These are phyloP conservation scores for Galerucella pusilla DNA, from an alignment of 2,888 invertebrate genomes.

Conservation along the genomic window DNA sequence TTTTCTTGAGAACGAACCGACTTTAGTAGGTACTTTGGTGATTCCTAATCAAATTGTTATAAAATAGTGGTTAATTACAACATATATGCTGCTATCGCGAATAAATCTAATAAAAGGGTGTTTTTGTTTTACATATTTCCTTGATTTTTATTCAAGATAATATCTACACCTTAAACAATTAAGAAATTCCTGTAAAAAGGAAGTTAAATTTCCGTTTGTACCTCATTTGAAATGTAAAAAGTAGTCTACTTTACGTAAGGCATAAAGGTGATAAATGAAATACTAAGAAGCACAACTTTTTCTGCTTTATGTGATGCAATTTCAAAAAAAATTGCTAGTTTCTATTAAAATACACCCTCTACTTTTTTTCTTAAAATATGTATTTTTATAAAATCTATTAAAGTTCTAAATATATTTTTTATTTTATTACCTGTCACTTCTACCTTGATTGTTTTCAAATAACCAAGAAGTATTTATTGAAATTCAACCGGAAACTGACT, in stretches of 20 bases:
- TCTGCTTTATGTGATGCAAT: no score
- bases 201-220: slow-evolving; percentile 25
- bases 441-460: background rate
- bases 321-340: no score
- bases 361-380: background rate
- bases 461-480: slow-evolving; percentile 32
- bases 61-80: background rate
- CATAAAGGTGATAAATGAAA: no score
- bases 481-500: slow-evolving; percentile 46
- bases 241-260: no score
- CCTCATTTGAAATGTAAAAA: no score
- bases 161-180: slow-evolving; percentile 20
- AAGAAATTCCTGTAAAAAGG: slow-evolving; percentile 16
- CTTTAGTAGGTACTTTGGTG: no score
- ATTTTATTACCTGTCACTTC: background rate
- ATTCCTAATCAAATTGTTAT: background rate
- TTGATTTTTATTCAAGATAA: slow-evolving; percentile 34
- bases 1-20: no score
- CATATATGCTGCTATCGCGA: background rate
- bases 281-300: no score
- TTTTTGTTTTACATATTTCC: slow-evolving; percentile 23
- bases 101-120: slow-evolving; percentile 4
- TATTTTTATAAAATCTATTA: background rate
- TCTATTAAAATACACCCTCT: no score
- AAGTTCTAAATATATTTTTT: background rate